These are phyloP conservation scores for Nomada lathburiana DNA, from an alignment of 2,888 invertebrate genomes.

Conservation along the genomic window DNA sequence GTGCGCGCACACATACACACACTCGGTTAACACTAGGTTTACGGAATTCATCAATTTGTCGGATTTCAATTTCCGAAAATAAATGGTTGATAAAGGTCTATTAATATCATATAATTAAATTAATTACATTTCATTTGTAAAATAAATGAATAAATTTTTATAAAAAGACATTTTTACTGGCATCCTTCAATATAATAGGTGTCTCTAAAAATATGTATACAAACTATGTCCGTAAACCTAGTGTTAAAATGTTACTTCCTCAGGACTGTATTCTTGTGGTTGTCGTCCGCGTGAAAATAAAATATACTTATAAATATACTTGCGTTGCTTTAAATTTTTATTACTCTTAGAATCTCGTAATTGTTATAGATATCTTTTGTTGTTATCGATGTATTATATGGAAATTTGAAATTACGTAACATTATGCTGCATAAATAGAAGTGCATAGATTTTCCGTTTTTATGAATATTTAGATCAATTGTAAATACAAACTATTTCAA, in stretches of 20 bases:
- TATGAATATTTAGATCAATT: constrained; percentile 1
- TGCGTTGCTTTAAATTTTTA: constrained; percentile 27
- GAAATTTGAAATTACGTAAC: not conserved
- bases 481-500: not conserved
- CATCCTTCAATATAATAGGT: not conserved
- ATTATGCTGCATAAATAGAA: not conserved
- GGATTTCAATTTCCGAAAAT: no score
- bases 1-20: no score
- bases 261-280: constrained; percentile 53
- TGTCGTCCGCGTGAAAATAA: constrained; percentile 47
- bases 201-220: constrained; percentile 9
- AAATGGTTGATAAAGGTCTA: no score
- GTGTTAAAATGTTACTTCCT: constrained; percentile 36
- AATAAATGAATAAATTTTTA: no score
- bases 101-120: no score
- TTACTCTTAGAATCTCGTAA: not conserved
- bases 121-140: no score
- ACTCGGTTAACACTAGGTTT: no score
- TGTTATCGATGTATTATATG: not conserved
- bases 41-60: no score
- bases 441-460: not conserved
- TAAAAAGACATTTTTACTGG: not conserved
- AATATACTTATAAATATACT: constrained; percentile 42
- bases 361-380: not conserved
- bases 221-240: no score